Conservation (phyloP, 2,797 vertebrate genomes). For the Characodon lateralis region DNA sequence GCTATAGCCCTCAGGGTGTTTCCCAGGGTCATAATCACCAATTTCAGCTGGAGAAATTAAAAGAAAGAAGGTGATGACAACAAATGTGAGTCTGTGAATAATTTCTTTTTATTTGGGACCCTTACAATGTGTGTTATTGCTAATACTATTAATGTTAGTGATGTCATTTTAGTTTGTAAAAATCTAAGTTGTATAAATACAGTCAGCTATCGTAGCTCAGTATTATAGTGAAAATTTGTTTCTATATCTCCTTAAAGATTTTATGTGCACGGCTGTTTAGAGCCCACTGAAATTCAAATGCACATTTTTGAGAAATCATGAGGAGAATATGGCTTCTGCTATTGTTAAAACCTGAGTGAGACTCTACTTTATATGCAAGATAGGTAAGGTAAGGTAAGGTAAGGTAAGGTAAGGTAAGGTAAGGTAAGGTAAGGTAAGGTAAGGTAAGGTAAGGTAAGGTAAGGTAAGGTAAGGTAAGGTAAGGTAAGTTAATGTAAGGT, state of each 20-base stretch:
- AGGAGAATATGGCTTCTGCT: background rate
- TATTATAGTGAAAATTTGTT: background rate
- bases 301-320: background rate
- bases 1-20: conserved; percentile 98
- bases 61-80: background rate
- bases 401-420: no score
- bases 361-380: background rate
- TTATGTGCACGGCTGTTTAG: background rate
- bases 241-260: background rate
- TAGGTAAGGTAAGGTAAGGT: no score
- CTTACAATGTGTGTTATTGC: background rate
- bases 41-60: conserved; percentile 87
- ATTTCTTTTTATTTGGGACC: background rate
- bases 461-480: no score
- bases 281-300: background rate
- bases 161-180: background rate
- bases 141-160: background rate
- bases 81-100: background rate
- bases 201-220: background rate
- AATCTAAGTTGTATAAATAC: background rate
- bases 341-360: background rate
- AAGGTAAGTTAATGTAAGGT: no score
- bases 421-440: no score
- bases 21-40: conserved; percentile 96
- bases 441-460: no score